Evolutionary conservation across 2,888 invertebrate species (phyloP).

Genomic region (Xanthostigma xanthostigma): DNA sequence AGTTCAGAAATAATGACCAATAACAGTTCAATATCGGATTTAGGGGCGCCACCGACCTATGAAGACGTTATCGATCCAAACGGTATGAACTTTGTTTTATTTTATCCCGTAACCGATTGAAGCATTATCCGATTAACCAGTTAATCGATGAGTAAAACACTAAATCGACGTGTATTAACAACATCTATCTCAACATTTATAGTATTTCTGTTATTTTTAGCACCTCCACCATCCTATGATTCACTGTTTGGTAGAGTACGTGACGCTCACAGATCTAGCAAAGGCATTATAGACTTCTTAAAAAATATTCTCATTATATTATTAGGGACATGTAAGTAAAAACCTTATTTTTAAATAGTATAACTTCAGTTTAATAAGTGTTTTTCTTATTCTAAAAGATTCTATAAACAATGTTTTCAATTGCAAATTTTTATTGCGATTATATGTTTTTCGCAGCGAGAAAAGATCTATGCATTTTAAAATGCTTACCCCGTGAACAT

Average conservation of each 20-base stretch:
- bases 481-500: too few relatives aligned
- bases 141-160: not conserved
- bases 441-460: not conserved
- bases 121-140: not conserved
- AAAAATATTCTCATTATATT: conserved; percentile 42
- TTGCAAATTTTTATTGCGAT: not conserved
- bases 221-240: conserved; percentile 51
- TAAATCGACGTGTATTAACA: not conserved
- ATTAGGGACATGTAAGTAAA: conserved; percentile 43
- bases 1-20: conserved; percentile 19
- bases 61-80: conserved; percentile 46
- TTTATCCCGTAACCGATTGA: too few relatives aligned
- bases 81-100: conserved; percentile 24
- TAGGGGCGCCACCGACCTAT: conserved; percentile 42
- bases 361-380: not conserved
- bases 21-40: conserved; percentile 19
- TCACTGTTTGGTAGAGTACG: conserved; percentile 47
- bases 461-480: too few relatives aligned
- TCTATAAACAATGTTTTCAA: not conserved
- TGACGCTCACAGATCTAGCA: conserved; percentile 42
- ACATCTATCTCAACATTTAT: not conserved
- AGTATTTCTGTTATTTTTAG: conserved; percentile 21
- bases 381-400: conserved; percentile 4
- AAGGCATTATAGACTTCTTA: conserved; percentile 42
- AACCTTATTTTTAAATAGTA: conserved; percentile 6